Evolutionary conservation across 2,113 vertebrate species (phyloP).

Genomic region (Periophthalmus modestus): DNA sequence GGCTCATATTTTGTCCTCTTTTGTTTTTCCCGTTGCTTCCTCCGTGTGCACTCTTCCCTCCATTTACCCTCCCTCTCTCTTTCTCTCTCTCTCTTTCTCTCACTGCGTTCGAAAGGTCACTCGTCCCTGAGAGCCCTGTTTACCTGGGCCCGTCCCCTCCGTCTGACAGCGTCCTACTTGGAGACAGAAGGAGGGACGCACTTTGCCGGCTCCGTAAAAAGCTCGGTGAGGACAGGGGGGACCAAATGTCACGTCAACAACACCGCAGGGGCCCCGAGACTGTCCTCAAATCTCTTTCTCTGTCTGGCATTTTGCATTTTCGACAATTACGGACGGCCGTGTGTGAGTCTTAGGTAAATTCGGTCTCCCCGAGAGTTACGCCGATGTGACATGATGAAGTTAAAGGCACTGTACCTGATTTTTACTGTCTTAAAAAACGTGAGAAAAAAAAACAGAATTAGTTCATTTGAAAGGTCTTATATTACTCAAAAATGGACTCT

Average conservation of each 20-base stretch:
- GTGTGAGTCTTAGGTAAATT: background rate
- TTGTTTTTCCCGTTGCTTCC: background rate
- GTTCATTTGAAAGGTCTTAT: no score
- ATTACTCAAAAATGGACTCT: no score
- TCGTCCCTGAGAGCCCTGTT: constrained; percentile 67
- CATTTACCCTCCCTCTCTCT: constrained; percentile 19
- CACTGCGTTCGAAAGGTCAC: constrained; percentile 70
- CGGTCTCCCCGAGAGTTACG: background rate
- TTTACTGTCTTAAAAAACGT: no score
- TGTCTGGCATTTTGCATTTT: constrained; percentile 2
- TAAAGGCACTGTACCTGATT: no score
- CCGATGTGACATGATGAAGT: no score
- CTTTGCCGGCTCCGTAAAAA: constrained; percentile 10
- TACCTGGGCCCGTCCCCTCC: constrained; percentile 59
- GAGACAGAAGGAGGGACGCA: constrained; percentile 46
- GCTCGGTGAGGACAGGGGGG: constrained; percentile 7
- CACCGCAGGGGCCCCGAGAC: constrained; percentile 11
- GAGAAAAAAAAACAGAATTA: no score
- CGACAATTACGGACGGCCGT: background rate
- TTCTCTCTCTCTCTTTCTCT: constrained; percentile 46
- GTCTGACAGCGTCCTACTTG: constrained; percentile 65
- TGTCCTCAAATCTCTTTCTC: background rate
- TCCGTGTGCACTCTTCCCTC: constrained; percentile 25
- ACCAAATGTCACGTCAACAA: constrained; percentile 12
- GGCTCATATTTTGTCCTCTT: background rate